A percentile compares a stretch with the other conserved stretches of the same genome.
Evolutionary conservation across 2,797 vertebrate genomes (phyloP).

Genomic region (Centropyge bicolor): DNA sequence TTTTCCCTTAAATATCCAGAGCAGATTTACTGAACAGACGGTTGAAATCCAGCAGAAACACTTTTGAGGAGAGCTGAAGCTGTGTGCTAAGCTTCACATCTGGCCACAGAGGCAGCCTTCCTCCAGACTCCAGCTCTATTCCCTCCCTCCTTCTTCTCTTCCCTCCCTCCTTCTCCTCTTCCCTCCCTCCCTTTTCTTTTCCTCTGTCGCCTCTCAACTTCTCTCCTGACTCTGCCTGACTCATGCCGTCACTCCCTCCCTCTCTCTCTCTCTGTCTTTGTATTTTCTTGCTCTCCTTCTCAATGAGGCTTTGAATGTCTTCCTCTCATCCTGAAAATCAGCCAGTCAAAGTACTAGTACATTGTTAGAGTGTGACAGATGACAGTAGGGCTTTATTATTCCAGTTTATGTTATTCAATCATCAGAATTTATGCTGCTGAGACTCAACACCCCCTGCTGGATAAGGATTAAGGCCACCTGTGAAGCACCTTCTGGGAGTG

Average conservation of each 20-base stretch:
- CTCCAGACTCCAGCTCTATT: slow-evolving; percentile 67
- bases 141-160: slow-evolving; percentile 61
- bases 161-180: slow-evolving; percentile 46
- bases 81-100: slow-evolving; percentile 80
- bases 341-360: slow-evolving; percentile 37
- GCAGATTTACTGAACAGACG: slow-evolving; percentile 38
- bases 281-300: slow-evolving; percentile 15
- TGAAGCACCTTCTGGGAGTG: slow-evolving; percentile 15
- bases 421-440: slow-evolving; percentile 26
- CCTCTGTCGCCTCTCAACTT: slow-evolving; percentile 70
- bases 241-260: slow-evolving; percentile 54
- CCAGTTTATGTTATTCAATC: slow-evolving; percentile 43
- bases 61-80: slow-evolving; percentile 60
- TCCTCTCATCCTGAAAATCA: slow-evolving; percentile 58
- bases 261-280: slow-evolving; percentile 27
- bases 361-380: slow-evolving; percentile 49
- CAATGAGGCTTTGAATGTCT: slow-evolving; percentile 31
- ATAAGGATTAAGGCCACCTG: slow-evolving; percentile 16
- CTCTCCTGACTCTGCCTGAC: slow-evolving; percentile 64
- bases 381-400: slow-evolving; percentile 57
- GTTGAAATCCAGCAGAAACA: slow-evolving; percentile 62
- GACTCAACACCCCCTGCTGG: slow-evolving; percentile 55
- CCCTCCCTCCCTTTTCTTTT: slow-evolving; percentile 63
- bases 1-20: slow-evolving; percentile 75
- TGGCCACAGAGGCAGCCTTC: slow-evolving; percentile 78